These are phyloP conservation scores for Fringilla coelebs DNA, from an alignment of 2,797 vertebrate species.

Conservation along the genomic window DNA sequence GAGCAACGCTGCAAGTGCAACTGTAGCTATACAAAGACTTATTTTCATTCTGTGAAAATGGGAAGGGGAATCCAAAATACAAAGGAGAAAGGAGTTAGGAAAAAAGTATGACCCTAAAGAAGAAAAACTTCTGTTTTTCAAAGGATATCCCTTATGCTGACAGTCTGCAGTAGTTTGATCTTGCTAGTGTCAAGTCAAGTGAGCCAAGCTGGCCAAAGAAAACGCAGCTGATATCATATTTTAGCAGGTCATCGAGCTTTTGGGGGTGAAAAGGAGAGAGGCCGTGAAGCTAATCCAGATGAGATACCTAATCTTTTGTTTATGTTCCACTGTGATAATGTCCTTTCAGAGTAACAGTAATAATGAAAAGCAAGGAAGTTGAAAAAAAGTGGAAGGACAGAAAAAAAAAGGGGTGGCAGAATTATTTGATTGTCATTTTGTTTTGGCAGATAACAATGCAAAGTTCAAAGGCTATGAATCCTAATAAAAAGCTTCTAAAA, in stretches of 20 bases:
- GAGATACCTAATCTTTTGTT: slow-evolving; percentile 73
- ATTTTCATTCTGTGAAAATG: background rate
- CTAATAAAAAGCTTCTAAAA: slow-evolving; percentile 29
- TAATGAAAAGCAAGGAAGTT: slow-evolving; percentile 67
- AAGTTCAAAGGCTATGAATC: slow-evolving; percentile 36
- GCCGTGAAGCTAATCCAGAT: slow-evolving; percentile 65
- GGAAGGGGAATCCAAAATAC: background rate
- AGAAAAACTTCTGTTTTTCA: slow-evolving; percentile 75
- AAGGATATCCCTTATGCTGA: slow-evolving; percentile 82
- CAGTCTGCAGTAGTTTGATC: slow-evolving; percentile 69
- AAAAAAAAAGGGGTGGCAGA: background rate
- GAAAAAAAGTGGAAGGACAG: slow-evolving; percentile 51
- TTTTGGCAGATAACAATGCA: slow-evolving; percentile 47
- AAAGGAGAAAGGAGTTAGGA: background rate
- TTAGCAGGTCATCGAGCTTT: slow-evolving; percentile 69
- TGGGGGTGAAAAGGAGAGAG: slow-evolving; percentile 64
- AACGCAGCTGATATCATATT: slow-evolving; percentile 67
- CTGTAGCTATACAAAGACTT: background rate
- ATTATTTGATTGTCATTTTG: slow-evolving; percentile 49
- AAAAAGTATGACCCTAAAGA: slow-evolving; percentile 7
- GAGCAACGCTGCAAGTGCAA: background rate
- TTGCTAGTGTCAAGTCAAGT: slow-evolving; percentile 63
- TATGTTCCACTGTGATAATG: slow-evolving; percentile 69
- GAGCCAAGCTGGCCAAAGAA: slow-evolving; percentile 73
- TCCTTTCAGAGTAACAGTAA: slow-evolving; percentile 25